Evolutionary conservation across 2,113 vertebrate genomes (phyloP), one percentile per base, ranked within the genome.

Genomic region (Polypterus bichir): DNA sequence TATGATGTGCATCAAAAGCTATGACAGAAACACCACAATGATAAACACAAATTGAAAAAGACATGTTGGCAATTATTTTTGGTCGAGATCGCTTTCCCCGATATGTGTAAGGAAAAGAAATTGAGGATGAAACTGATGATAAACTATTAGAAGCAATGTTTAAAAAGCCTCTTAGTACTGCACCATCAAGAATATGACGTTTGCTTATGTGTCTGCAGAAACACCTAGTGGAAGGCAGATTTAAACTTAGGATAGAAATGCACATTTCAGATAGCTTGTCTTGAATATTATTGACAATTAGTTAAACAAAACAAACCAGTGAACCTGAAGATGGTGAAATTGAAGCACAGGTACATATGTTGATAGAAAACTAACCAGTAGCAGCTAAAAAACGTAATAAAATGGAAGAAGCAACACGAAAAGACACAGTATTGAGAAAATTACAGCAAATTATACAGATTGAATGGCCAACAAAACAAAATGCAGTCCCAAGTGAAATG

Each of bases 31-130:
- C 53, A 9, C 63, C 65, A 62, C 60, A 59, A 10, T 27, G 27
- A 27, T 62, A 60, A 3, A 57, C 56, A 10, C 60, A 57, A 49
- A 68, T 68, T 4, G 59, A 68, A 48, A 59, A 67, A 44, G 62
- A 66, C 44, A 46, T 55, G 61, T n/a, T 58, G 7, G 57, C 52
- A 3, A 60, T 60, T 46, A 57, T 59, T 5, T 67, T 63, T 27
- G 61, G 61, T 44, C 46, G 27, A 51, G 65, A 66, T 62, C 6
- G n/a, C 4, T 66, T 62, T 48, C 65, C 62, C 46, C 60, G 62
- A 46, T 59, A 45, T 59, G 61, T 63, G 5, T 56, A 56, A 11
- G 54, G 54, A 6, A 56, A 27, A 10, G 6, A 4, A 56, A 3
- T 6, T 11, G 10, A 3, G 9, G 54, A 11, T 9, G 54, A 56